phyloP scores from a whole-genome alignment of 2,113 vertebrate genomes.

The Ivindomyrus marchei region DNA sequence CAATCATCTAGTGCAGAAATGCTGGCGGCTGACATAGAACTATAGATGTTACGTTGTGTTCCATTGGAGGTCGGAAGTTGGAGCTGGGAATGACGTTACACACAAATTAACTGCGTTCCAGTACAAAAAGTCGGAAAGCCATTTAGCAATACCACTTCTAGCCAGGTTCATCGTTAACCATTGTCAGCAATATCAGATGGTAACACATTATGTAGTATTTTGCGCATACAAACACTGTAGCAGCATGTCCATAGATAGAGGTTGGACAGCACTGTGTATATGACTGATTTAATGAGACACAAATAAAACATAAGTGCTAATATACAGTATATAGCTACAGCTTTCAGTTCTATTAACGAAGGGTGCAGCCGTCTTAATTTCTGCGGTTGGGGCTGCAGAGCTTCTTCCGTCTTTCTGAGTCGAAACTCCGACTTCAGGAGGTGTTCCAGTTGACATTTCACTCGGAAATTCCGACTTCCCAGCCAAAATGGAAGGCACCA shows the following conservation, averaged over 20 bases:
- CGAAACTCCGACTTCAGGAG: not conserved
- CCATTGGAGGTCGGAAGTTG: not conserved
- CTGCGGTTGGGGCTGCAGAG: not conserved
- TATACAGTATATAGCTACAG: not conserved
- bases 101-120: not conserved
- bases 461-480: not conserved
- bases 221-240: not conserved
- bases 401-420: not conserved
- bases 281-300: not conserved
- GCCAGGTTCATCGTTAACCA: not conserved
- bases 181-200: not conserved
- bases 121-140: no score
- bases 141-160: not conserved
- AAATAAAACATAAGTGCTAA: not conserved
- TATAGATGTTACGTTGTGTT: not conserved
- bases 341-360: not conserved
- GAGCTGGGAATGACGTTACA: not conserved
- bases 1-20: not conserved
- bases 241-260: not conserved
- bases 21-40: not conserved
- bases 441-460: not conserved
- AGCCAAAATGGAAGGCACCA: not conserved
- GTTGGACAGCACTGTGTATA: not conserved
- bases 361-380: not conserved
- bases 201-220: not conserved